phyloP scores from a whole-genome alignment of 2,888 invertebrate species.

The Tiphia femorata region DNA sequence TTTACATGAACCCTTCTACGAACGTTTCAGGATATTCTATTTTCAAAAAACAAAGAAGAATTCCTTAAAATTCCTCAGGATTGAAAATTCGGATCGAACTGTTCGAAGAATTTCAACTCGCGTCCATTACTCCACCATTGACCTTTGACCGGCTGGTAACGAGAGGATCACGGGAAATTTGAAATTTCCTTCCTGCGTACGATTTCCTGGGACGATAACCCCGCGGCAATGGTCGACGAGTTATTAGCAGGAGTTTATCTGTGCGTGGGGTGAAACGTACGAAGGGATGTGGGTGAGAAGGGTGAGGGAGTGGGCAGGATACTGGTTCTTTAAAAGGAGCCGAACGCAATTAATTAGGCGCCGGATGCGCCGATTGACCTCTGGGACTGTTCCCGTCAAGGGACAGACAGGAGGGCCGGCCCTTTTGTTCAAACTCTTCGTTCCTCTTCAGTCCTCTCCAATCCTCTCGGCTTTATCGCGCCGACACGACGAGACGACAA shows the following conservation, averaged over 20 bases:
- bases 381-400: slow-evolving; percentile 41
- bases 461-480: slow-evolving; percentile 5
- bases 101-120: too few relatives aligned
- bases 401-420: slow-evolving; percentile 28
- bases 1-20: too few relatives aligned
- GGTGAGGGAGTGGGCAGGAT: slow-evolving; percentile 46
- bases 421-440: slow-evolving; percentile 21
- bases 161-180: too few relatives aligned
- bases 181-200: slow-evolving; percentile 5
- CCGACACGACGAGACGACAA: neutral
- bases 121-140: too few relatives aligned
- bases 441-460: too few relatives aligned
- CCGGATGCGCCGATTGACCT: slow-evolving; percentile 65
- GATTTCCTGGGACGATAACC: slow-evolving; percentile 45
- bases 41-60: too few relatives aligned
- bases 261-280: slow-evolving; percentile 3
- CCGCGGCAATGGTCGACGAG: slow-evolving; percentile 18
- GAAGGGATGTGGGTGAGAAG: too few relatives aligned
- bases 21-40: too few relatives aligned
- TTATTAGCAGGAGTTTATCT: slow-evolving; percentile 29
- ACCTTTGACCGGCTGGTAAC: too few relatives aligned
- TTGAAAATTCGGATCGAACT: too few relatives aligned
- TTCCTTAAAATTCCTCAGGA: too few relatives aligned
- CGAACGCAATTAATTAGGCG: slow-evolving; percentile 59
- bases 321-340: slow-evolving; percentile 51